These are phyloP conservation scores for Gila orcuttii DNA, from an alignment of 2,113 vertebrate genomes.

Conservation along the genomic window DNA sequence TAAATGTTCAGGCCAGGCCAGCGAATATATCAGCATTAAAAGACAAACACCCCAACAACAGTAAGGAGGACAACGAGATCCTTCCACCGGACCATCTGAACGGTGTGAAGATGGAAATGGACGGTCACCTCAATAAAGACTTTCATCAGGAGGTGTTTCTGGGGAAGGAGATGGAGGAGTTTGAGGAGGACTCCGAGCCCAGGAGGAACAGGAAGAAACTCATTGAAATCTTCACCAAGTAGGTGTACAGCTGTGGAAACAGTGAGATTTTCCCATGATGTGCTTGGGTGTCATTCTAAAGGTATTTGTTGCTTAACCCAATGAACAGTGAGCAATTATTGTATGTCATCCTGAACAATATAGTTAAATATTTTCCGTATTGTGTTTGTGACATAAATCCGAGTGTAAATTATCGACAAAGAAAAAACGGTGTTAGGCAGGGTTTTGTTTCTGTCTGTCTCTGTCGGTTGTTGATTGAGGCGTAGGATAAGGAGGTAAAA, in stretches of 20 bases:
- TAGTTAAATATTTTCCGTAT: background rate
- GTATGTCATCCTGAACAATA: no score
- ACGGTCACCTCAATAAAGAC: conserved; percentile 92
- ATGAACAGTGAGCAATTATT: background rate
- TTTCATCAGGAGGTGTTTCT: conserved; percentile 97
- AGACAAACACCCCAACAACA: conserved; percentile 71
- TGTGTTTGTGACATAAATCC: background rate
- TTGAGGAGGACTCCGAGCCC: conserved; percentile 90
- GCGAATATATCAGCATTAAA: conserved; percentile 86
- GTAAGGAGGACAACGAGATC: conserved; percentile 88
- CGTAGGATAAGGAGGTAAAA: background rate
- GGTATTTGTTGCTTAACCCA: background rate
- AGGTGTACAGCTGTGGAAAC: conserved; percentile 57
- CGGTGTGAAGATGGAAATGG: conserved; percentile 91
- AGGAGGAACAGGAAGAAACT: conserved; percentile 88
- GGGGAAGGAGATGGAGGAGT: conserved; percentile 89
- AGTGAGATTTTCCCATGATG: rapidly evolving
- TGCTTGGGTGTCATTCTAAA: background rate
- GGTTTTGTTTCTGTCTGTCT: background rate
- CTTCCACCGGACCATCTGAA: conserved; percentile 92
- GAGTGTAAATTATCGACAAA: background rate
- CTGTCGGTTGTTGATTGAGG: background rate
- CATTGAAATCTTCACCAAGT: conserved; percentile 91
- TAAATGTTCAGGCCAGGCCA: conserved; percentile 80
- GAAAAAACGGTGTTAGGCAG: background rate